phyloP scores from a whole-genome alignment of 2,888 invertebrate genomes.

The Aproaerema taeniolella region DNA sequence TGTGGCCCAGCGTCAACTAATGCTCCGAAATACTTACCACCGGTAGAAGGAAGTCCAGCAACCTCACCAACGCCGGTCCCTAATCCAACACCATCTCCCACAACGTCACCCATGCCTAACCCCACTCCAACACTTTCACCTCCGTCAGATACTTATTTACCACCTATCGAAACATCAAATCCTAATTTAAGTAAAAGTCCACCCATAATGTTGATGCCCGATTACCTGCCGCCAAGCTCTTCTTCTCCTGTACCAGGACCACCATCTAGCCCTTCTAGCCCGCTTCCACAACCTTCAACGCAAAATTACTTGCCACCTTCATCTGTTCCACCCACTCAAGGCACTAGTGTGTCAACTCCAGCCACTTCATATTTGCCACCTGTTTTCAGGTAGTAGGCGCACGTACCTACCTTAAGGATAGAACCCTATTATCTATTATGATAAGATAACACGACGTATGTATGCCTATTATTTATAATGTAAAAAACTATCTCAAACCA shows the following conservation, averaged over 20 bases:
- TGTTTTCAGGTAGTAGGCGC: slow-evolving; percentile 30
- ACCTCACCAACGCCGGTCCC: slow-evolving; percentile 8
- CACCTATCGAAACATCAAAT: too few species aligned
- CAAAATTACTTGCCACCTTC: neutral
- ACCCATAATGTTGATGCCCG: slow-evolving; percentile 13
- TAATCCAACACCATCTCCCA: slow-evolving; percentile 14
- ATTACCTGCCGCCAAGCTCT: slow-evolving; percentile 28
- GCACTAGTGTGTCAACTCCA: slow-evolving; percentile 23
- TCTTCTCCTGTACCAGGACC: slow-evolving; percentile 12
- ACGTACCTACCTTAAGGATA: too few species aligned
- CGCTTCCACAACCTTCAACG: slow-evolving; percentile 12
- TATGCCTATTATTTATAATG: too few species aligned
- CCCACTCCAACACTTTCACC: too few species aligned
- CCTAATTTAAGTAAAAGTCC: too few species aligned
- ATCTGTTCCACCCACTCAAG: slow-evolving; percentile 1
- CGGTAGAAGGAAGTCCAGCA: slow-evolving; percentile 21
- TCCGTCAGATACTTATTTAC: slow-evolving; percentile 29
- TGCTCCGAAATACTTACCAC: slow-evolving; percentile 58
- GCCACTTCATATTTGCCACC: slow-evolving; percentile 58
- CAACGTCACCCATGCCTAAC: slow-evolving; percentile 16
- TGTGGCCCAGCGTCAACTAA: slow-evolving; percentile 38
- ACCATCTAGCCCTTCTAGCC: slow-evolving; percentile 6
- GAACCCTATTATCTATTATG: neutral
- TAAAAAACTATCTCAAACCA: too few species aligned
- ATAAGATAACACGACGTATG: too few species aligned